Conservation (phyloP, 2,888 invertebrate genomes). For the Drosophila kokeensis region DNA sequence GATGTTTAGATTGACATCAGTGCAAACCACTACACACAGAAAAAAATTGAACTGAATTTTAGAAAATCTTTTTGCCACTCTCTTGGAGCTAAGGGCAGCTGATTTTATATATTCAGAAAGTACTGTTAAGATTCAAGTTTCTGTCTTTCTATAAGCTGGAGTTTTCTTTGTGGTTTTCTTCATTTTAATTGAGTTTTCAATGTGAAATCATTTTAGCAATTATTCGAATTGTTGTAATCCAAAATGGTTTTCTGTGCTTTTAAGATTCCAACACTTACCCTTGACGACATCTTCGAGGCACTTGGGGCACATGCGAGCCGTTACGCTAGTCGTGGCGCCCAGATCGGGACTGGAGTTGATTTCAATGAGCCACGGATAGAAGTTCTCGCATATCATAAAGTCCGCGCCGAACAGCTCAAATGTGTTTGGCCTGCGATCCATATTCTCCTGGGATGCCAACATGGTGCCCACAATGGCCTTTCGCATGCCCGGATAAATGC, state of each 20-base stretch:
- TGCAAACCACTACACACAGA: neutral
- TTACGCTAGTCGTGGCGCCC: slow-evolving; percentile 95
- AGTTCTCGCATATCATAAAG: slow-evolving; percentile 95
- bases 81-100: neutral
- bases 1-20: neutral
- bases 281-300: slow-evolving; percentile 96
- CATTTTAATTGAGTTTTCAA: neutral
- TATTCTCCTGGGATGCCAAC: slow-evolving; percentile 93
- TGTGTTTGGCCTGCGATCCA: slow-evolving; percentile 92
- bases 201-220: neutral
- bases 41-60: neutral
- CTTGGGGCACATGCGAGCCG: slow-evolving; percentile 93
- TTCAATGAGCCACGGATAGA: slow-evolving; percentile 96
- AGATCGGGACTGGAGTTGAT: slow-evolving; percentile 97
- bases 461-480: slow-evolving; percentile 91
- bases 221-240: neutral
- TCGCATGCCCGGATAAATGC: slow-evolving; percentile 95
- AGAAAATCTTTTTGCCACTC: neutral
- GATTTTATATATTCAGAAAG: neutral
- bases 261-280: slow-evolving; percentile 87
- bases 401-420: slow-evolving; percentile 98
- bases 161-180: neutral
- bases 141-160: neutral
- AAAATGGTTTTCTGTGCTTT: neutral
- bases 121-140: too few relatives aligned